These are phyloP conservation scores for Ophion ventricosus DNA, from an alignment of 2,888 invertebrate genomes.

Conservation along the genomic window DNA sequence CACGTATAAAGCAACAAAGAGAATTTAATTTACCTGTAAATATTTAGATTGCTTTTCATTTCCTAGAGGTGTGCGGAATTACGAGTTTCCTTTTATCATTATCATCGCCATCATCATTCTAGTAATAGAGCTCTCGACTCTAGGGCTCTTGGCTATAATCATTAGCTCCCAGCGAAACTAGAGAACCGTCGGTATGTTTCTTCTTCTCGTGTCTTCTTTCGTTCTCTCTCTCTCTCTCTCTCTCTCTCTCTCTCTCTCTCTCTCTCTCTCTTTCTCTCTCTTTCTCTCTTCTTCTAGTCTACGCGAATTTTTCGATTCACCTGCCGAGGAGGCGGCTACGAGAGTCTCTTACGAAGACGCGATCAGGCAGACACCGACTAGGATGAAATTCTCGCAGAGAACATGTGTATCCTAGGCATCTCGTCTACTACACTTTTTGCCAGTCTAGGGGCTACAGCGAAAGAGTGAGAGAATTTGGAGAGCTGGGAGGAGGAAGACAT, in stretches of 20 bases:
- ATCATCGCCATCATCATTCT: constrained; percentile 46
- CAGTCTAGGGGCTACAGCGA: constrained; percentile 71
- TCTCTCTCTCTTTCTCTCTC: constrained; percentile 65
- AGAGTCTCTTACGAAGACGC: constrained; percentile 67
- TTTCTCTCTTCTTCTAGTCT: constrained; percentile 66
- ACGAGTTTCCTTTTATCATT: constrained; percentile 44
- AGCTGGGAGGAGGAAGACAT: not conserved
- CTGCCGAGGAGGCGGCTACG: constrained; percentile 73
- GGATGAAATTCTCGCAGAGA: constrained; percentile 67
- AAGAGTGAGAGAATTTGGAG: constrained; percentile 69
- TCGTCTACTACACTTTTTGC: constrained; percentile 79
- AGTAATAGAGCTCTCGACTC: constrained; percentile 24
- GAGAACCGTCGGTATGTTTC: constrained; percentile 35
- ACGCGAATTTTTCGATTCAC: constrained; percentile 78
- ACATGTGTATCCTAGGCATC: constrained; percentile 76
- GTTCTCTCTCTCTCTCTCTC: not conserved
- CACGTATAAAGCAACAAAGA: not conserved
- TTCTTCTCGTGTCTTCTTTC: constrained; percentile 25
- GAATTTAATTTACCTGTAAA: constrained; percentile 43
- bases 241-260: constrained; percentile 60
- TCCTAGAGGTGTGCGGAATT: not conserved
- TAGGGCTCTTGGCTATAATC: constrained; percentile 49
- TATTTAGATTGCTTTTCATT: constrained; percentile 42
- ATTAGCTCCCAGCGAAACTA: constrained; percentile 57
- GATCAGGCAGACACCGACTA: constrained; percentile 64